Evolutionary conservation across 2,797 vertebrate species (phyloP).

Genomic region (Balearica regulorum): DNA sequence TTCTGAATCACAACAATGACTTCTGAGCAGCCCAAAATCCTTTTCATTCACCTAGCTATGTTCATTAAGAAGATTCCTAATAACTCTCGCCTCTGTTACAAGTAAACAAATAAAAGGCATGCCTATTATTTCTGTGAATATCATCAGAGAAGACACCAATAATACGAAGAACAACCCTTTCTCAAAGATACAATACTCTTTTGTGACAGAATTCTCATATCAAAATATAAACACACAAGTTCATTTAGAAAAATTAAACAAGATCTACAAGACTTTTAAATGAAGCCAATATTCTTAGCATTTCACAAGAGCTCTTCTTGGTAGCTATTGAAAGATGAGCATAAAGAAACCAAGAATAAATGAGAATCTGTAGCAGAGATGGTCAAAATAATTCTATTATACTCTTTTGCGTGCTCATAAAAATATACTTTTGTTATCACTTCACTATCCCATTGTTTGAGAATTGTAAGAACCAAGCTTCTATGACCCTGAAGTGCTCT

Average conservation of each 20-base stretch:
- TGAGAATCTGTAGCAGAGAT: not conserved
- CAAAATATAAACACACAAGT: not conserved
- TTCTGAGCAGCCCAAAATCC: conserved; percentile 30
- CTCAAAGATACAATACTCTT: not conserved
- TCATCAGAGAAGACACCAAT: not conserved
- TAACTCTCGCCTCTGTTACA: conserved; percentile 26
- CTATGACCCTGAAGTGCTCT: not conserved
- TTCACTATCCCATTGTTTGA: not conserved
- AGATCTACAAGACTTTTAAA: not conserved
- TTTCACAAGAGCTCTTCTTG: not conserved
- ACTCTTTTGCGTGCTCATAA: not conserved
- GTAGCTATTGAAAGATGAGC: not conserved
- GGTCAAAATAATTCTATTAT: not conserved
- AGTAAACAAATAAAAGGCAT: not conserved
- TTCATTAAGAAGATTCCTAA: conserved; percentile 60
- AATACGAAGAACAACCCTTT: not conserved
- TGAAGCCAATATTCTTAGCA: not conserved
- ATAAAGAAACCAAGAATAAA: not conserved
- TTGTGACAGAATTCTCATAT: not conserved
- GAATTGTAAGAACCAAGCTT: not conserved
- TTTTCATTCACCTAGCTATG: conserved; percentile 57
- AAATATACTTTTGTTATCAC: not conserved
- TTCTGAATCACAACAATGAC: conserved; percentile 40
- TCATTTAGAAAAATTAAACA: not conserved
- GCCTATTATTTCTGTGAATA: not conserved